Percentiles rank a stretch among this genome's conserved stretches.
Evolutionary conservation across 1,140 invertebrate species (phyloP).

Genomic region (Cheumatopsyche charites): DNA sequence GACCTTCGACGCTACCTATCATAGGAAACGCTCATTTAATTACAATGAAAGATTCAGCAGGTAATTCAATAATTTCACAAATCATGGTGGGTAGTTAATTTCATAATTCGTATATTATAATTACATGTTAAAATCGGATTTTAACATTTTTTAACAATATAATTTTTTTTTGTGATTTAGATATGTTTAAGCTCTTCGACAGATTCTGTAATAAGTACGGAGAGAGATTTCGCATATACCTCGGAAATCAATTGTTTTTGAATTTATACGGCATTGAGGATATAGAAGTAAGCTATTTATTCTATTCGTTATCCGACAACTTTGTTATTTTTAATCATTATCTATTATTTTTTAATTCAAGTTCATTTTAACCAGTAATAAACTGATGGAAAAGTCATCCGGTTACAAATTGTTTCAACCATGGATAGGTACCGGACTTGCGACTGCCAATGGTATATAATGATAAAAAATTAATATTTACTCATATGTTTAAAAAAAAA

Average conservation of each 20-base stretch:
- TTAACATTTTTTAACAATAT: no score
- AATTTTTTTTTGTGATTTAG: slow-evolving; percentile 33
- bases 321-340: background rate
- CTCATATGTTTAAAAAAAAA: no score
- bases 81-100: no score
- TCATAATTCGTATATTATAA: no score
- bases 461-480: background rate
- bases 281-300: slow-evolving; percentile 37
- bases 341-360: slow-evolving; percentile 28
- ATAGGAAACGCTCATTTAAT: background rate
- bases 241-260: slow-evolving; percentile 32
- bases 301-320: background rate
- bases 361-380: slow-evolving; percentile 44
- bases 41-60: background rate
- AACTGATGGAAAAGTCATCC: slow-evolving; percentile 36
- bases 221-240: slow-evolving; percentile 32
- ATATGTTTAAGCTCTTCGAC: slow-evolving; percentile 22
- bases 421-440: slow-evolving; percentile 43
- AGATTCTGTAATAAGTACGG: slow-evolving; percentile 33
- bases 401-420: slow-evolving; percentile 36
- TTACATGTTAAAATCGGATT: no score
- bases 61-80: background rate
- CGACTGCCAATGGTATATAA: slow-evolving; percentile 35
- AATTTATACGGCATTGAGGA: slow-evolving; percentile 37
- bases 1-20: background rate